Conservation (phyloP, 2,113 vertebrate genomes). For the Mixornis gularis region DNA sequence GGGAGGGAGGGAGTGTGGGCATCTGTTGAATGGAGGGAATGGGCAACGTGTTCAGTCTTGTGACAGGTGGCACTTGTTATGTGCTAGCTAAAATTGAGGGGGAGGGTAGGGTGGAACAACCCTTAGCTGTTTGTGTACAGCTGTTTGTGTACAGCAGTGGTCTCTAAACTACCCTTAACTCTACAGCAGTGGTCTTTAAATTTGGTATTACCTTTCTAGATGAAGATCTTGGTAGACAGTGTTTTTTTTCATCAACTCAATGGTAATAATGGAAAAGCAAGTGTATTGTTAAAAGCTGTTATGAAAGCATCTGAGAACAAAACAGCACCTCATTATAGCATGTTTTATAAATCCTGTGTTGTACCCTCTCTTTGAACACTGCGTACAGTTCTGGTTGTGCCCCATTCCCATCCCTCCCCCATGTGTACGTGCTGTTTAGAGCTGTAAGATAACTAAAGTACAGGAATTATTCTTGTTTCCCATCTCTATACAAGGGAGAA, state of each 20-base stretch:
- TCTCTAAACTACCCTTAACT: background rate
- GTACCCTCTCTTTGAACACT: background rate
- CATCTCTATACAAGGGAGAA: background rate
- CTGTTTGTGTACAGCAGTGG: background rate
- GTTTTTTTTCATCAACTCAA: background rate
- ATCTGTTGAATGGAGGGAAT: background rate
- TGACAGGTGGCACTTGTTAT: background rate
- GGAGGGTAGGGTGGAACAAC: background rate
- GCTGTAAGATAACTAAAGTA: background rate
- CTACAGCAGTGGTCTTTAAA: background rate
- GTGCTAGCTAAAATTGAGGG: background rate
- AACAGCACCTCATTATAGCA: slow-evolving; percentile 1
- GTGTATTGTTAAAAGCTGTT: slow-evolving; percentile 40
- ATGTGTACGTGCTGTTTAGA: background rate
- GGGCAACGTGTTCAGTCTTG: background rate
- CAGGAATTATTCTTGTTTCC: background rate
- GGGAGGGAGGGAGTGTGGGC: background rate
- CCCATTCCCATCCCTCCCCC: background rate
- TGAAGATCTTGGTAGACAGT: background rate
- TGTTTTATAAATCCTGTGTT: slow-evolving; percentile 16
- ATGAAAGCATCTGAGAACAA: slow-evolving; percentile 24
- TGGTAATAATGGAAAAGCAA: slow-evolving; percentile 8
- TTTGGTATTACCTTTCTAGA: background rate
- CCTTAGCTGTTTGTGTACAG: background rate
- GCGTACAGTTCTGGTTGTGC: background rate